Evolutionary conservation across 2,113 vertebrate genomes (phyloP).

Genomic region (Paracanthobrama guichenoti): DNA sequence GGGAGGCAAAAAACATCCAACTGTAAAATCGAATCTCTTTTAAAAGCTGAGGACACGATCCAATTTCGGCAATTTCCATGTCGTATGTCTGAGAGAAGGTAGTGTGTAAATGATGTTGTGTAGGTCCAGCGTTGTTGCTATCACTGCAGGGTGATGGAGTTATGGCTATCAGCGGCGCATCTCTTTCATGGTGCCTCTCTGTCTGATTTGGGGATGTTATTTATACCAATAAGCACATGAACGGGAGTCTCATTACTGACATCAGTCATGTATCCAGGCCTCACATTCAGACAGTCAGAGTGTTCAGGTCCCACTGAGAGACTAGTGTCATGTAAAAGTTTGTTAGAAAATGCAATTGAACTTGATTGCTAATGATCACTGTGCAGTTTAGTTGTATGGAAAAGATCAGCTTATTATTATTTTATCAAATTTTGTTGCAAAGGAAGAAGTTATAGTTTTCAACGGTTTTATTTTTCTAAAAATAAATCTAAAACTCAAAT

Average conservation of each 20-base stretch:
- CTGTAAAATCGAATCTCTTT: conserved; percentile 58
- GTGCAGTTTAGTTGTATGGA: too few relatives aligned
- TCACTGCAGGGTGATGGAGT: conserved; percentile 42
- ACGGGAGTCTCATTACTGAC: conserved; percentile 37
- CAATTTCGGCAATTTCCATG: conserved; percentile 47
- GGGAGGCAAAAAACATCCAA: conserved; percentile 21
- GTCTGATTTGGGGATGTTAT: conserved; percentile 53
- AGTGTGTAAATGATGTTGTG: conserved; percentile 50
- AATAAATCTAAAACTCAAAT: too few relatives aligned
- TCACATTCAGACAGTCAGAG: not conserved
- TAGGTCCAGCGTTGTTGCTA: conserved; percentile 14
- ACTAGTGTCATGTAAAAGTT: not conserved
- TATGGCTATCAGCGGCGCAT: conserved; percentile 46
- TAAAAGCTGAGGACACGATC: conserved; percentile 38
- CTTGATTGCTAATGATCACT: too few relatives aligned
- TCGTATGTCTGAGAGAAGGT: conserved; percentile 39
- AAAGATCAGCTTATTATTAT: too few relatives aligned
- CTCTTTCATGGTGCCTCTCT: conserved; percentile 52
- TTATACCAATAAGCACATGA: conserved; percentile 52
- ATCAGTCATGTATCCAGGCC: conserved; percentile 46
- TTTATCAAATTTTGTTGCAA: too few relatives aligned
- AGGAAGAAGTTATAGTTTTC: too few relatives aligned
- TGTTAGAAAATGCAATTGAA: too few relatives aligned
- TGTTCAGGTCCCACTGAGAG: not conserved
- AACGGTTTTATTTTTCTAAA: too few relatives aligned